These are phyloP conservation scores for Hemistola chrysoprasaria DNA, from an alignment of 2,888 invertebrate species.

Conservation along the genomic window DNA sequence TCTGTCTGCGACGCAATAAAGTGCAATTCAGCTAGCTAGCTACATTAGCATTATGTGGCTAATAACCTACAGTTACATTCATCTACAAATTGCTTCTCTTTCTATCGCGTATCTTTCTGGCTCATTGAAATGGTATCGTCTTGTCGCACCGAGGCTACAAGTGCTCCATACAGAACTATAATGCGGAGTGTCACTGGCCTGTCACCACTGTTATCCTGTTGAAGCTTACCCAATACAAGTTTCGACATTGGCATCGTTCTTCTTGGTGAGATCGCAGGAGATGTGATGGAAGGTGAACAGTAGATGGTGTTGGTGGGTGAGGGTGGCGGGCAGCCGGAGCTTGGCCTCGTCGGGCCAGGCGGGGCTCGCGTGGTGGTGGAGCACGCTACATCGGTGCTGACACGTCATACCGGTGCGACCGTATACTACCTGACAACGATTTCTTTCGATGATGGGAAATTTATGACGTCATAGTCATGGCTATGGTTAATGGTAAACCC, in stretches of 20 bases:
- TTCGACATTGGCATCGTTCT: conserved; percentile 88
- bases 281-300: conserved; percentile 98
- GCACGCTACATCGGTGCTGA: conserved; percentile 88
- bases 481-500: too few relatives aligned
- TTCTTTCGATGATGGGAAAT: not conserved
- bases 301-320: conserved; percentile 93
- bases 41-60: too few relatives aligned
- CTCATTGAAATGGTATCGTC: too few relatives aligned
- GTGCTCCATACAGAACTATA: too few relatives aligned
- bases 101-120: too few relatives aligned
- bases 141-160: too few relatives aligned
- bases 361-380: conserved; percentile 95
- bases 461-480: too few relatives aligned
- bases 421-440: conserved; percentile 57
- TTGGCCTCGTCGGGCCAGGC: conserved; percentile 97
- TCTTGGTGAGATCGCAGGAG: conserved; percentile 93
- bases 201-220: not conserved
- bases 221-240: conserved; percentile 88
- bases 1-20: too few relatives aligned
- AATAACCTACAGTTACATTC: too few relatives aligned
- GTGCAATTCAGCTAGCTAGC: too few relatives aligned
- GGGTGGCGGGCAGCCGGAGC: conserved; percentile 92
- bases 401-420: conserved; percentile 81
- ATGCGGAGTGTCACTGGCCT: not conserved
- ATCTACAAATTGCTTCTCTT: too few relatives aligned